A percentile compares a stretch with the other conserved stretches of the same genome.
phyloP scores from a whole-genome alignment of 2,113 vertebrate genomes.

The Hippocampus guttulatus region DNA sequence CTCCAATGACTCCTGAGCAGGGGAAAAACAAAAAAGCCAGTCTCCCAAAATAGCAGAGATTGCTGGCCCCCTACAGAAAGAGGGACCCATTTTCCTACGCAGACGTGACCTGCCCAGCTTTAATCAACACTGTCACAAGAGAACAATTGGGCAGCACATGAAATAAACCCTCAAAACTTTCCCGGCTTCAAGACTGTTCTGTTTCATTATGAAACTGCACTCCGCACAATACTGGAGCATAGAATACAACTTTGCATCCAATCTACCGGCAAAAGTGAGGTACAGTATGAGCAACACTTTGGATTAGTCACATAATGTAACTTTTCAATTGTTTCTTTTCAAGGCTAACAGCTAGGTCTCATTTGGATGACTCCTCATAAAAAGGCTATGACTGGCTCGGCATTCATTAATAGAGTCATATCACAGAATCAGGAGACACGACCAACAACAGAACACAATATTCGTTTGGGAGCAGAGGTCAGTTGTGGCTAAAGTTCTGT shows the following conservation, averaged over 20 bases:
- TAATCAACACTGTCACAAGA: constrained; percentile 65
- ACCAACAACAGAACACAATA: not conserved
- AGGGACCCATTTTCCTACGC: constrained; percentile 61
- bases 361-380: not conserved
- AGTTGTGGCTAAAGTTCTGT: not conserved
- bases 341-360: not conserved
- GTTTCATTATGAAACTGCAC: constrained; percentile 29
- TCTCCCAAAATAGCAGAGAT: constrained; percentile 59
- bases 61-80: constrained; percentile 56
- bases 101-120: constrained; percentile 65
- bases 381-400: not conserved
- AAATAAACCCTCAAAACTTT: constrained; percentile 58
- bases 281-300: not conserved
- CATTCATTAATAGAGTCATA: not conserved
- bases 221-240: constrained; percentile 38
- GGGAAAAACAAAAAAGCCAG: constrained; percentile 23
- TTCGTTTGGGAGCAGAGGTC: not conserved
- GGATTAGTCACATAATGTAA: not conserved
- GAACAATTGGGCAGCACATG: constrained; percentile 65
- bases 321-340: not conserved
- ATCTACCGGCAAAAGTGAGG: constrained; percentile 13
- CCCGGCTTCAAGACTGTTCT: constrained; percentile 25
- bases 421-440: not conserved
- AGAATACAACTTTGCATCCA: constrained; percentile 32
- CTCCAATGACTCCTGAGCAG: not conserved